Conservation (phyloP, 2,888 invertebrate genomes). For the Sceliomorpha sp. region DNA sequence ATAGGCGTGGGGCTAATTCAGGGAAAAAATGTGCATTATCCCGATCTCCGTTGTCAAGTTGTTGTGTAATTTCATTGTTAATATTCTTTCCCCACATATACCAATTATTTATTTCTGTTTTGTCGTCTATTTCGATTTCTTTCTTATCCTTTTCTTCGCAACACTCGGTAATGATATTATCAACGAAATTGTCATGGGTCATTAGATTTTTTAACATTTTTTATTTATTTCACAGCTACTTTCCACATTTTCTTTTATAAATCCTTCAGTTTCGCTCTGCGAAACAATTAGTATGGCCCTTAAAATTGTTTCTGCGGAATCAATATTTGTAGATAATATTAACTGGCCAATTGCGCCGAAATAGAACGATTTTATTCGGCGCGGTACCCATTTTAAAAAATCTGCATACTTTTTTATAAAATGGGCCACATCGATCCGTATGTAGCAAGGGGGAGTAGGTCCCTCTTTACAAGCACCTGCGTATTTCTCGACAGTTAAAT, state of each 20-base stretch:
- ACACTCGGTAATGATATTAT: conserved; percentile 1
- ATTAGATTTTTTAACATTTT: background rate
- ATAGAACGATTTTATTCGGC: conserved; percentile 19
- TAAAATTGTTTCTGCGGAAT: background rate
- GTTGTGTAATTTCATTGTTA: background rate
- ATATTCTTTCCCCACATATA: background rate
- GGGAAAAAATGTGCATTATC: conserved; percentile 20
- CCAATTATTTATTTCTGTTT: conserved; percentile 1
- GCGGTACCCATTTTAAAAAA: conserved; percentile 7
- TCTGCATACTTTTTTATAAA: conserved; percentile 22
- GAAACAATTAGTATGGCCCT: conserved; percentile 5
- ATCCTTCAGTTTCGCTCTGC: conserved; percentile 17
- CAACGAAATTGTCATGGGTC: background rate
- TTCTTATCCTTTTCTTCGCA: background rate
- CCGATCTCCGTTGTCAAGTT: too few species aligned
- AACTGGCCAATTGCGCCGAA: conserved; percentile 20
- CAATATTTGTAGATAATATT: conserved; percentile 11
- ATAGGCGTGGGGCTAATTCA: conserved; percentile 9
- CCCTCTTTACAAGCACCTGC: conserved; percentile 23
- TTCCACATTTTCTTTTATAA: background rate
- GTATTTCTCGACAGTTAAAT: conserved; percentile 45
- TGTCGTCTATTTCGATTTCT: conserved; percentile 3
- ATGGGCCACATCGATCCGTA: conserved; percentile 35
- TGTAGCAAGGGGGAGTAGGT: conserved; percentile 6
- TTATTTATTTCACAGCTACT: too few species aligned